A percentile compares a stretch with the other conserved stretches of the same genome.
Conservation (phyloP, 2,888 invertebrate species). For the Ethmia dodecea region DNA sequence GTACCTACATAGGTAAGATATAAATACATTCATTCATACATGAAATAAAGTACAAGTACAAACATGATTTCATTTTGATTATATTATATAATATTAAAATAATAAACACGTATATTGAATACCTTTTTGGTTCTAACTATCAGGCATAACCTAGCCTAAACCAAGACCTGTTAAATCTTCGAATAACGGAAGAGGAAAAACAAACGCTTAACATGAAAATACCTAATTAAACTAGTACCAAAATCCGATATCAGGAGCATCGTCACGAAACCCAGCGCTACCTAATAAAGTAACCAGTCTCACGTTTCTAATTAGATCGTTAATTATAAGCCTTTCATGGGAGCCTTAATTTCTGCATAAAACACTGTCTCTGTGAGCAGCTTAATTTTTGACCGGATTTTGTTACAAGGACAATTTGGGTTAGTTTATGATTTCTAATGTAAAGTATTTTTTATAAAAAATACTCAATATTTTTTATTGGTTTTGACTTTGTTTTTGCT, state of each 20-base stretch:
- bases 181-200: background rate
- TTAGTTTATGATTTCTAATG: slow-evolving; percentile 21
- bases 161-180: too few relatives aligned
- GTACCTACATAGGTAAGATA: too few relatives aligned
- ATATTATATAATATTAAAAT: too few relatives aligned
- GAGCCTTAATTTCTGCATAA: slow-evolving; percentile 70
- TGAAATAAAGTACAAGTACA: too few relatives aligned
- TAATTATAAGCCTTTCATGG: slow-evolving; percentile 73
- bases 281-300: slow-evolving; percentile 69
- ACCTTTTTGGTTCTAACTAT: too few relatives aligned
- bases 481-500: background rate
- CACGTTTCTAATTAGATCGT: slow-evolving; percentile 74
- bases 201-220: slow-evolving; percentile 49
- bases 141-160: too few relatives aligned
- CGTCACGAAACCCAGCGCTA: slow-evolving; percentile 55
- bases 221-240: slow-evolving; percentile 70
- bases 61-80: too few relatives aligned
- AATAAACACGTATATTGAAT: too few relatives aligned
- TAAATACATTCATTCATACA: too few relatives aligned
- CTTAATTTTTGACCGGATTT: slow-evolving; percentile 62
- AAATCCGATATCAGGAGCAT: slow-evolving; percentile 67
- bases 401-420: slow-evolving; percentile 46
- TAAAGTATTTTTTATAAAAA: background rate
- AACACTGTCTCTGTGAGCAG: slow-evolving; percentile 48
- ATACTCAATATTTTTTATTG: background rate